Conservation (phyloP, 2,888 invertebrate species). For the Machimus rusticus region DNA sequence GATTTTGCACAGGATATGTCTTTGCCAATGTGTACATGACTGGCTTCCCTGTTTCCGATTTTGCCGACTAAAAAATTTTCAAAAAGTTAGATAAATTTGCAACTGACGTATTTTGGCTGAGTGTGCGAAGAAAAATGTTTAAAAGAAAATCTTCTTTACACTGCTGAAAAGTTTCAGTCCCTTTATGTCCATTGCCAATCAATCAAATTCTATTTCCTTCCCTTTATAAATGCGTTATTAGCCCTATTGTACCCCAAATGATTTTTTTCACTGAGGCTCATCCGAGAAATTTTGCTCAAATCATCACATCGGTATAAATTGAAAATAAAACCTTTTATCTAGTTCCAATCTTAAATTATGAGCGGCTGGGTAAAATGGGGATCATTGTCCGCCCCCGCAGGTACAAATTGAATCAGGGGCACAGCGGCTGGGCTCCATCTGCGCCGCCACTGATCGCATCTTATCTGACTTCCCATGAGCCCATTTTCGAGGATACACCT, state of each 20-base stretch:
- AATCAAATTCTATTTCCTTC: neutral
- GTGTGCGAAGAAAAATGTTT: neutral
- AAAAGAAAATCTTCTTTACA: neutral
- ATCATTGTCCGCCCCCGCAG: neutral
- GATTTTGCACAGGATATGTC: neutral
- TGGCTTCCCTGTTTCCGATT: neutral
- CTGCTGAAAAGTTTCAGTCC: neutral
- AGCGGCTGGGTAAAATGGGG: neutral
- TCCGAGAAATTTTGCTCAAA: neutral
- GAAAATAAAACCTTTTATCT: slow-evolving; percentile 36
- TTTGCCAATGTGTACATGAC: neutral
- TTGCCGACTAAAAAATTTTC: neutral
- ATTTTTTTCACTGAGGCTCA: neutral
- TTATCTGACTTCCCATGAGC: slow-evolving; percentile 43
- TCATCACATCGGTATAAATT: slow-evolving; percentile 33
- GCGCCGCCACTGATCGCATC: slow-evolving; percentile 37
- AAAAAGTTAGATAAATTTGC: neutral
- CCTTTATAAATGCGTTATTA: neutral
- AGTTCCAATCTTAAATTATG: slow-evolving; percentile 24
- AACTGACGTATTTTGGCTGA: neutral
- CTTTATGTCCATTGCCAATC: neutral
- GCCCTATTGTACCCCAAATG: neutral
- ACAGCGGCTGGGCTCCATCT: slow-evolving; percentile 23
- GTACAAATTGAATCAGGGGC: slow-evolving; percentile 21
- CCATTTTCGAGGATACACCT: slow-evolving; percentile 33